Evolutionary conservation across 2,113 vertebrate species (phyloP).

Genomic region (Andinoacara biseriatus): DNA sequence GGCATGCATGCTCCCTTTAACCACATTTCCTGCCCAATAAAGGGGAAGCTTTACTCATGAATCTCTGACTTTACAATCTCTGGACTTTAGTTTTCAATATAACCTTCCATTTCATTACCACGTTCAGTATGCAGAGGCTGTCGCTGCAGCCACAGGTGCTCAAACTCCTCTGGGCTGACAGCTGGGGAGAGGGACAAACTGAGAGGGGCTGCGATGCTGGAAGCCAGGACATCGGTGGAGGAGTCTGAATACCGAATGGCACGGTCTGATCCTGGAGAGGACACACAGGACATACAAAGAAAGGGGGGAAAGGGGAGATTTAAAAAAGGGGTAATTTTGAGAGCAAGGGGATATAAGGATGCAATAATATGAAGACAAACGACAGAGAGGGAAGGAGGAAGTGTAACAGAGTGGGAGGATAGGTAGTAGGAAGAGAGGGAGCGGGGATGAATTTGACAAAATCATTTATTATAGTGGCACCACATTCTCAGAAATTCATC

Average conservation of each 20-base stretch:
- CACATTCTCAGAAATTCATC: conserved; percentile 1
- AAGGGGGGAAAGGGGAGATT: not conserved
- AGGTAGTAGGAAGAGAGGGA: not conserved
- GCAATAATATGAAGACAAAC: not conserved
- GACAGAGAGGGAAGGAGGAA: not conserved
- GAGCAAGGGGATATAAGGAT: not conserved
- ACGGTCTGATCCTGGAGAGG: conserved; percentile 26
- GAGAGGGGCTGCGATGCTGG: not conserved
- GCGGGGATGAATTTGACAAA: not conserved
- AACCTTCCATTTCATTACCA: conserved; percentile 36
- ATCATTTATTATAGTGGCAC: not conserved
- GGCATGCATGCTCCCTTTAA: not conserved
- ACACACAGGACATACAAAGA: not conserved
- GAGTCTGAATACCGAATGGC: not conserved
- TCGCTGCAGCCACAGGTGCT: conserved; percentile 63
- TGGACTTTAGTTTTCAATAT: not conserved
- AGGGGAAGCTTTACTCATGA: not conserved
- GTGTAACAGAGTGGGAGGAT: not conserved
- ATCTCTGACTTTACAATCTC: conserved; percentile 2
- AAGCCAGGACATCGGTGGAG: not conserved
- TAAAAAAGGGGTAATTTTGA: not conserved
- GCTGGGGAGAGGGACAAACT: conserved; percentile 57
- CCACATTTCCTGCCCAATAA: not conserved
- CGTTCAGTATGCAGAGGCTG: conserved; percentile 9
- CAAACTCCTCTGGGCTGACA: conserved; percentile 71